A percentile compares a stretch with the other conserved stretches of the same genome.
Evolutionary conservation across 2,113 vertebrate genomes (phyloP).

Genomic region (Phaethornis superciliosus): DNA sequence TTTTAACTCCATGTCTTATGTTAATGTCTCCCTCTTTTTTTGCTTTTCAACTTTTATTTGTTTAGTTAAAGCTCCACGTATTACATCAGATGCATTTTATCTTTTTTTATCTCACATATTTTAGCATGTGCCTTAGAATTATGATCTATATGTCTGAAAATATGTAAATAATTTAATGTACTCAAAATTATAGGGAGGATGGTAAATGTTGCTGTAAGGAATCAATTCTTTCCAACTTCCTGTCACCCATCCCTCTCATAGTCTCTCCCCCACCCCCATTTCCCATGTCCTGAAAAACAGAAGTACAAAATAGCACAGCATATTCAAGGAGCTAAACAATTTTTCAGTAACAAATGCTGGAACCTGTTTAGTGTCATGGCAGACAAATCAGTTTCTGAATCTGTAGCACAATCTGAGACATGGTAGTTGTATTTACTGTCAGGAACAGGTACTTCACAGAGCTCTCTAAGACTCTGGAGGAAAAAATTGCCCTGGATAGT

Average conservation of each 20-base stretch:
- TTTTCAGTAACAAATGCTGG: not conserved
- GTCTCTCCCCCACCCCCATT: not conserved
- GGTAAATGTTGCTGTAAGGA: not conserved
- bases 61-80: not conserved
- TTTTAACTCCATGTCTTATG: not conserved
- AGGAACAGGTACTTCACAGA: not conserved
- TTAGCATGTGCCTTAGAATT: not conserved
- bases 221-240: not conserved
- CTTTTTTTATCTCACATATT: not conserved
- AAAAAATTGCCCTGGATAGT: not conserved
- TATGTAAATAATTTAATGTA: not conserved
- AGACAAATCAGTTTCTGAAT: not conserved
- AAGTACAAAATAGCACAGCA: not conserved
- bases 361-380: not conserved
- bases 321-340: not conserved
- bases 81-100: not conserved
- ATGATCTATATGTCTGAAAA: not conserved
- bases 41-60: not conserved
- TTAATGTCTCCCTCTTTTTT: not conserved
- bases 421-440: not conserved
- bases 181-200: not conserved
- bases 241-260: not conserved
- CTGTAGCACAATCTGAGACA: not conserved
- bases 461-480: not conserved
- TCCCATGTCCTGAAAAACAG: not conserved